Conservation (phyloP, 2,888 invertebrate genomes). For the Junonia oenone region DNA sequence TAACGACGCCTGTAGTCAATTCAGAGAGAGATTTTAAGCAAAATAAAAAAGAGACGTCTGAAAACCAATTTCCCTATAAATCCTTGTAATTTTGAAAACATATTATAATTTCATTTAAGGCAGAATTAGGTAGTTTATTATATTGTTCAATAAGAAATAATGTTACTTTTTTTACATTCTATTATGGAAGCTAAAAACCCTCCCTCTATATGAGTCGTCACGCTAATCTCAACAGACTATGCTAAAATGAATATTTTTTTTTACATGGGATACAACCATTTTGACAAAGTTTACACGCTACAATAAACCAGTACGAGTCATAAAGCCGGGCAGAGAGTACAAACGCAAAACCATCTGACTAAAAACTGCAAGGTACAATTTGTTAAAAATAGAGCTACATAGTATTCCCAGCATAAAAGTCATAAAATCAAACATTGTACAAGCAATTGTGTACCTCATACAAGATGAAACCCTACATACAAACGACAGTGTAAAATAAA, state of each 20-base stretch:
- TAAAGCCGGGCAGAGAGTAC: no score
- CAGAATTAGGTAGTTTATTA: not conserved
- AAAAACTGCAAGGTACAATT: no score
- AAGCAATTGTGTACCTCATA: not conserved
- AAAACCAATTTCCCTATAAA: not conserved
- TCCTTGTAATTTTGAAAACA: not conserved
- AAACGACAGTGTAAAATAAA: not conserved
- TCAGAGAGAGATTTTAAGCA: not conserved
- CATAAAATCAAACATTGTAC: not conserved
- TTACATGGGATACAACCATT: no score
- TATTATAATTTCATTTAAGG: not conserved
- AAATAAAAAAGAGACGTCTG: not conserved
- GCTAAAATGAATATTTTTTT: no score
- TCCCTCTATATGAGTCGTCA: no score
- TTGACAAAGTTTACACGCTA: no score
- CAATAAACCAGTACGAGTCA: no score
- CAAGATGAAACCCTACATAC: not conserved
- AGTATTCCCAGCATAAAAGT: not conserved
- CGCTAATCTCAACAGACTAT: no score
- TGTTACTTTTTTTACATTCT: no score
- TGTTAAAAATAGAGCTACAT: no score
- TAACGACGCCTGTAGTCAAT: slow-evolving; percentile 4
- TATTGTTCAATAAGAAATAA: not conserved
- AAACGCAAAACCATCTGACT: no score
- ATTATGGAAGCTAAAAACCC: no score